Evolutionary conservation across 1,140 invertebrate genomes (phyloP).

Genomic region (Camponotus floridanus): DNA sequence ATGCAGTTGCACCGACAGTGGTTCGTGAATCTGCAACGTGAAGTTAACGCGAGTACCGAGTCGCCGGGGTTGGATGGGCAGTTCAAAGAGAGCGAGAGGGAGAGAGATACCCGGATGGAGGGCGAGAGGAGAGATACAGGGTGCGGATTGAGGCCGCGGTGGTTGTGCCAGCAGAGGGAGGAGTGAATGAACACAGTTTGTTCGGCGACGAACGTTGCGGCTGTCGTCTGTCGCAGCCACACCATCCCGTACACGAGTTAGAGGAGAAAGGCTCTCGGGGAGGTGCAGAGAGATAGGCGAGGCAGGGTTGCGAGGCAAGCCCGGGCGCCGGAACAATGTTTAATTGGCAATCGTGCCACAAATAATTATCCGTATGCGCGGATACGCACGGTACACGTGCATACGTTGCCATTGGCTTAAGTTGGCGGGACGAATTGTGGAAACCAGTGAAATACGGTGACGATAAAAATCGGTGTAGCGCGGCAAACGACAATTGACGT

Average conservation of each 20-base stretch:
- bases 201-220: slow-evolving; percentile 76
- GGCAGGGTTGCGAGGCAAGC: slow-evolving; percentile 36
- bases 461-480: slow-evolving; percentile 66
- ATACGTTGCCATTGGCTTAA: slow-evolving; percentile 51
- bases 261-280: slow-evolving; percentile 62
- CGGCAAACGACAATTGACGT: slow-evolving; percentile 21
- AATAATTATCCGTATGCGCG: slow-evolving; percentile 70
- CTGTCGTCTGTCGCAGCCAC: slow-evolving; percentile 76
- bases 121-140: not conserved
- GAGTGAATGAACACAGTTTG: slow-evolving; percentile 74
- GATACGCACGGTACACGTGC: slow-evolving; percentile 46
- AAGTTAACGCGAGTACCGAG: slow-evolving; percentile 64
- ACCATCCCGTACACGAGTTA: slow-evolving; percentile 54
- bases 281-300: slow-evolving; percentile 60
- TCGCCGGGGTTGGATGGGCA: slow-evolving; percentile 19
- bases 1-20: slow-evolving; percentile 67
- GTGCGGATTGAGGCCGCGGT: not conserved
- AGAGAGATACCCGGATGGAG: not conserved
- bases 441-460: slow-evolving; percentile 9
- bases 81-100: slow-evolving; percentile 31
- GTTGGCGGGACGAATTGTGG: slow-evolving; percentile 18
- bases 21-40: slow-evolving; percentile 49
- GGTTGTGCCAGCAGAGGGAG: not conserved
- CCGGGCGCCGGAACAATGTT: slow-evolving; percentile 63
- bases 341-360: slow-evolving; percentile 70